Conservation (phyloP, 37 sponge, comb jelly and placozoan genomes). For the Aphrocallistes beatrix region DNA sequence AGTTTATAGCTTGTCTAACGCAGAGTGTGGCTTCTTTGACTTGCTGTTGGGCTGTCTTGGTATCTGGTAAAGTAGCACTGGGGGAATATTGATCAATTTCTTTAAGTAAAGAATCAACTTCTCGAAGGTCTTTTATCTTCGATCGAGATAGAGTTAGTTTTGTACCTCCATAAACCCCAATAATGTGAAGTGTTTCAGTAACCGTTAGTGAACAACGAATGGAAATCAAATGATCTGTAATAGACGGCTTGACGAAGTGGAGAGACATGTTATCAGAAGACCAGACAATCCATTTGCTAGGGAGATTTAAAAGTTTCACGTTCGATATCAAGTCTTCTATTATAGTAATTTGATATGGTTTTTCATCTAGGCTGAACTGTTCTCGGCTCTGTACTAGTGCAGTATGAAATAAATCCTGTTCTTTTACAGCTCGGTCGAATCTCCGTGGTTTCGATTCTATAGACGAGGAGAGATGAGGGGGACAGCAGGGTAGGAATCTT, state of each 20-base stretch:
- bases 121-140: background rate
- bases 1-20: too few relatives aligned
- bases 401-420: background rate
- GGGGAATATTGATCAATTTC: background rate
- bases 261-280: background rate
- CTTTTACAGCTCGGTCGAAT: background rate
- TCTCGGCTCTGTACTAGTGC: background rate
- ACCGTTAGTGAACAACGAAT: background rate
- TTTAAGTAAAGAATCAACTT: background rate
- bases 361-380: background rate
- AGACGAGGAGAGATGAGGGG: background rate
- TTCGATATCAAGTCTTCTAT: background rate
- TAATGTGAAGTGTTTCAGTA: background rate
- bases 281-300: background rate
- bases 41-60: too few relatives aligned
- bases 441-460: background rate
- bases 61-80: too few relatives aligned
- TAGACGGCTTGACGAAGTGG: background rate
- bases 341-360: background rate
- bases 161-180: background rate
- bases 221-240: background rate
- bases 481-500: background rate
- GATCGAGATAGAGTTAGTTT: background rate
- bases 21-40: too few relatives aligned
- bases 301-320: background rate